Evolutionary conservation across 2,113 vertebrate species (phyloP).

Genomic region (Acinonyx jubatus): DNA sequence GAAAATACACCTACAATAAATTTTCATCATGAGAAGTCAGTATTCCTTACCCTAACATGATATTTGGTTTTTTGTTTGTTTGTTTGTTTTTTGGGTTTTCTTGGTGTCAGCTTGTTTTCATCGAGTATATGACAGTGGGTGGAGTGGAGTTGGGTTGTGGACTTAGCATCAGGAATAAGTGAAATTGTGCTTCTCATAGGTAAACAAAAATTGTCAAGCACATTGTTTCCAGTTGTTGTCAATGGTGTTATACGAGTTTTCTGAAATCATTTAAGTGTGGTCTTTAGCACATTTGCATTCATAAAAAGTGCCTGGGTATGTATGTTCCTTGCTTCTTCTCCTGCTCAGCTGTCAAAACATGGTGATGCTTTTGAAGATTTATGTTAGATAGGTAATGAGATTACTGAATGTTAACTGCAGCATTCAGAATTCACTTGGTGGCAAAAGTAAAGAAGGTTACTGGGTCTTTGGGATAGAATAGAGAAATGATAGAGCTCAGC

Average conservation of each 20-base stretch:
- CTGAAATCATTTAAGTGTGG: constrained; percentile 81
- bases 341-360: constrained; percentile 84
- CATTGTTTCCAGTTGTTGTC: constrained; percentile 40
- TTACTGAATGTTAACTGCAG: constrained; percentile 81
- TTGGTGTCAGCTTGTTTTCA: constrained; percentile 45
- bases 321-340: constrained; percentile 80
- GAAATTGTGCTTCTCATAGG: not conserved
- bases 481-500: constrained; percentile 70
- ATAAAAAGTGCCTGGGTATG: constrained; percentile 81
- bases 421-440: constrained; percentile 81
- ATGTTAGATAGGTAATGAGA: constrained; percentile 83
- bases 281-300: constrained; percentile 82
- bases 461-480: constrained; percentile 60
- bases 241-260: constrained; percentile 39
- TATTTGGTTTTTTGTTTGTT: not conserved
- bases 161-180: not conserved
- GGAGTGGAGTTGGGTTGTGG: not conserved
- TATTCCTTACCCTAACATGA: not conserved
- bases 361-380: constrained; percentile 84
- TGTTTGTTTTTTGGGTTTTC: not conserved
- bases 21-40: not conserved
- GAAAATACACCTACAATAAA: not conserved
- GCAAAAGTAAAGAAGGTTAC: constrained; percentile 67
- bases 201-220: constrained; percentile 22
- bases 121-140: constrained; percentile 27